Base-by-base conservation (phyloP, 1,140 invertebrate species). In the Mamestra configurata region DNA sequence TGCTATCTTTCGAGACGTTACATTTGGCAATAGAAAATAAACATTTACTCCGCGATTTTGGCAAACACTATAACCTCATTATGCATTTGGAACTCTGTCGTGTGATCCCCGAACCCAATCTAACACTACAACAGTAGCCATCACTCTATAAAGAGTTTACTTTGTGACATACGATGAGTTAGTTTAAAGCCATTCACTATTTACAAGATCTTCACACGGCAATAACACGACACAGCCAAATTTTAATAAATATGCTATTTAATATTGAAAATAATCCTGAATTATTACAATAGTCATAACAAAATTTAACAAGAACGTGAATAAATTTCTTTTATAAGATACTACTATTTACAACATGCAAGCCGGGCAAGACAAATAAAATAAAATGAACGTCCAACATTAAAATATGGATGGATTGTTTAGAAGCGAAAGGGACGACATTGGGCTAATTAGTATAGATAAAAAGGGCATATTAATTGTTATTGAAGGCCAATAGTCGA, bases 281-380 rank as follows among this genome's bases (percentile, higher is more conserved):
- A 66, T 76, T 81, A 86, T 91, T 92, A 91, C 84, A 93, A 88
- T 92, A 93, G 84, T 87, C 85, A 91, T 88, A 89, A 88, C 89
- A 92, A 93, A 92, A 89, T 91, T 93, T 92, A 93, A 93, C 91
- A 90, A 93, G 89, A 93, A 92, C 86, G 82, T 83, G 86, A 92
- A 61, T 90, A 92, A 88, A 92, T 85, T 82, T 82, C 61, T 85
- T 90, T 85, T 88, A 82, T 86, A 88, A 87, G 86, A 86, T 82
- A 86, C 87, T 89, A 92, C 86, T 94, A 94, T 94, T 82, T 94
- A 93, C 92, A 93, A 92, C 90, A 92, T 91, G 91, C 89, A 90
- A 90, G 88, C 87, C 86, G 89, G 93, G 93, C 93, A 93, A 94
- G 92, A 94, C 85, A 85, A 87, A 80, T 86, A 85, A 85, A 88